phyloP scores from a whole-genome alignment of 2,888 invertebrate genomes.

The Iphiclides podalirius region DNA sequence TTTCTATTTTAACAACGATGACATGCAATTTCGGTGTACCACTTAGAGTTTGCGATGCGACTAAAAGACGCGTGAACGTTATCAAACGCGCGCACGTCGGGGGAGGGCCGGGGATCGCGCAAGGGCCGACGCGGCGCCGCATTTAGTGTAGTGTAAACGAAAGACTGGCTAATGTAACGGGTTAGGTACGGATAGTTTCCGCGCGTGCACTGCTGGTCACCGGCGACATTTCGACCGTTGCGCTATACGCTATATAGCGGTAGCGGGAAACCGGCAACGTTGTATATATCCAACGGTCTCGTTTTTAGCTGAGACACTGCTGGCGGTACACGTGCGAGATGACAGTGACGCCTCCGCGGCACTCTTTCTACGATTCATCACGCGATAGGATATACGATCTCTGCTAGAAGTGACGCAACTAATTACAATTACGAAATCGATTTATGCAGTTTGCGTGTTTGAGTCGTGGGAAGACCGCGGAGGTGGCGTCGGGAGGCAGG shows the following conservation, averaged over 20 bases:
- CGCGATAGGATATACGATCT: neutral
- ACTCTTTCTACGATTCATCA: neutral
- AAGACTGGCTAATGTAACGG: conserved; percentile 76
- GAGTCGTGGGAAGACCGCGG: conserved; percentile 1
- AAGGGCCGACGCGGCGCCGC: conserved; percentile 31
- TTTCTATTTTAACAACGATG: no score
- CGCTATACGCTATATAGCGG: neutral
- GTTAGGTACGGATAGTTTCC: conserved; percentile 41
- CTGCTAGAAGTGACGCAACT: no score
- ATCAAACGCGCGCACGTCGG: neutral
- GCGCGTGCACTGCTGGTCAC: conserved; percentile 7
- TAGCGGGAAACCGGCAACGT: neutral
- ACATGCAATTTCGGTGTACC: no score
- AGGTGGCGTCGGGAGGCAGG: conserved; percentile 52
- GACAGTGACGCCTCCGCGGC: conserved; percentile 1
- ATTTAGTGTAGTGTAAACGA: conserved; percentile 72
- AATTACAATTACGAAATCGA: no score
- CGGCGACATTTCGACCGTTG: neutral
- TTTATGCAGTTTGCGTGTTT: no score
- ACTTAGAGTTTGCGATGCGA: no score
- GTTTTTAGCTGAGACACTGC: no score
- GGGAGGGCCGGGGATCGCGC: neutral
- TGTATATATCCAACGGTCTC: no score
- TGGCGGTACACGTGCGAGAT: neutral
- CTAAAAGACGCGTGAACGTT: no score